phyloP scores from a whole-genome alignment of 2,888 invertebrate species.

The Xylocampa areola region DNA sequence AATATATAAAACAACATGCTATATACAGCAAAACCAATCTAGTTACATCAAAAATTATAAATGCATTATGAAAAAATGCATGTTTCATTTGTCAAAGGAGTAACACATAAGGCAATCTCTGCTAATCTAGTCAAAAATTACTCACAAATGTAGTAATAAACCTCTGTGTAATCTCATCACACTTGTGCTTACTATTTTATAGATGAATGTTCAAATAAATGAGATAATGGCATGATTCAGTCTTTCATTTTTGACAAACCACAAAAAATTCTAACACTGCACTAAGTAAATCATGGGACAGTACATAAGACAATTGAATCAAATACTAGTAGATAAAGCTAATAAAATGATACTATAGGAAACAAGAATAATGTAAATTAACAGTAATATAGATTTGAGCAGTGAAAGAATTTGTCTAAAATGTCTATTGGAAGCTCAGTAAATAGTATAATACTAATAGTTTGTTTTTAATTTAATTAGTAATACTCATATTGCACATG shows the following conservation, averaged over 20 bases:
- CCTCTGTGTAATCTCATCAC: slow-evolving; percentile 70
- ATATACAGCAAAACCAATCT: slow-evolving; percentile 70
- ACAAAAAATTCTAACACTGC: slow-evolving; percentile 46
- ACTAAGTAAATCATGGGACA: slow-evolving; percentile 10
- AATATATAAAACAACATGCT: slow-evolving; percentile 60
- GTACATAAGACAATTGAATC: slow-evolving; percentile 4
- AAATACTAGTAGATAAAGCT: not conserved
- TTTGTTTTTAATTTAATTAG: slow-evolving; percentile 8
- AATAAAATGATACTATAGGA: not conserved
- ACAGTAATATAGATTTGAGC: slow-evolving; percentile 11
- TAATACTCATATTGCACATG: slow-evolving; percentile 35
- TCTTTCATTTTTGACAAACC: slow-evolving; percentile 80
- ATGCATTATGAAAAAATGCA: slow-evolving; percentile 66
- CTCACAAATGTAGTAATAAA: slow-evolving; percentile 63
- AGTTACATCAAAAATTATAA: slow-evolving; percentile 60
- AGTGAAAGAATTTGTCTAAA: slow-evolving; percentile 40
- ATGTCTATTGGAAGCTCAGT: slow-evolving; percentile 66
- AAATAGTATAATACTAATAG: slow-evolving; percentile 6
- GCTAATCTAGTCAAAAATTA: slow-evolving; percentile 83
- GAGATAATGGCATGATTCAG: slow-evolving; percentile 84
- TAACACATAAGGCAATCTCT: slow-evolving; percentile 70
- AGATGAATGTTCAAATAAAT: slow-evolving; percentile 79
- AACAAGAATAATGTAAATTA: not conserved
- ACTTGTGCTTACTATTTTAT: slow-evolving; percentile 76
- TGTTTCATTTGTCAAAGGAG: slow-evolving; percentile 59